phyloP scores from a whole-genome alignment of 2,113 vertebrate genomes.

The Lipotes vexillifer region DNA sequence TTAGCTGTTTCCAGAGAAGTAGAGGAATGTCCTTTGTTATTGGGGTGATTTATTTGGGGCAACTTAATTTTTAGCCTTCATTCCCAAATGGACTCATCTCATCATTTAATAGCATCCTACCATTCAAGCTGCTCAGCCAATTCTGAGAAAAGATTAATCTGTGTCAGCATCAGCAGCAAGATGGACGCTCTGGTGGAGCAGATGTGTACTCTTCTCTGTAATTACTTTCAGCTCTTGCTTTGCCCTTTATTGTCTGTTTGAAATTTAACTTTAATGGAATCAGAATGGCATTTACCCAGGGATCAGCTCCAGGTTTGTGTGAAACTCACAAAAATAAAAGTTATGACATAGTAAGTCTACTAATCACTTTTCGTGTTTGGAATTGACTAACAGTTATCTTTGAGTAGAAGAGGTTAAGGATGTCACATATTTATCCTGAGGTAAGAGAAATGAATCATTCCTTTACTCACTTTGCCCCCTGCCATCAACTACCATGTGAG shows the following conservation, averaged over 20 bases:
- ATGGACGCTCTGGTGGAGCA: constrained; percentile 64
- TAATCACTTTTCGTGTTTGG: neutral
- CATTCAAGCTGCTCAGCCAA: neutral
- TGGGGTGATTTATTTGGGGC: constrained; percentile 49
- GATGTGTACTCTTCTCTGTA: constrained; percentile 57
- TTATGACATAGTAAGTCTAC: constrained; percentile 52
- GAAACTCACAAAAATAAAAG: constrained; percentile 67
- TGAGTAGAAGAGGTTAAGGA: constrained; percentile 45
- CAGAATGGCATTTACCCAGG: constrained; percentile 51
- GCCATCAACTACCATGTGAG: neutral
- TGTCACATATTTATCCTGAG: neutral
- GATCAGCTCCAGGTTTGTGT: constrained; percentile 40
- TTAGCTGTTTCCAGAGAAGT: constrained; percentile 35
- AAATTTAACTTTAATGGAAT: constrained; percentile 75
- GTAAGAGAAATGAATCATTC: neutral
- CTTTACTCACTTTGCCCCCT: neutral
- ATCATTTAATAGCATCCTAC: constrained; percentile 49
- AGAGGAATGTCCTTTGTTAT: constrained; percentile 24
- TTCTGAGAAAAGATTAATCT: constrained; percentile 50
- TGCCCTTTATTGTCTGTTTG: constrained; percentile 70
- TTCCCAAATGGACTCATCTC: constrained; percentile 49
- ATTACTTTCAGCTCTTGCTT: constrained; percentile 72
- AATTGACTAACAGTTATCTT: constrained; percentile 49
- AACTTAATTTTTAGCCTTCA: constrained; percentile 58
- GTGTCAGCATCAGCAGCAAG: constrained; percentile 34